Base-by-base conservation (phyloP, 2,888 invertebrate species). In the Macropis europaea region DNA sequence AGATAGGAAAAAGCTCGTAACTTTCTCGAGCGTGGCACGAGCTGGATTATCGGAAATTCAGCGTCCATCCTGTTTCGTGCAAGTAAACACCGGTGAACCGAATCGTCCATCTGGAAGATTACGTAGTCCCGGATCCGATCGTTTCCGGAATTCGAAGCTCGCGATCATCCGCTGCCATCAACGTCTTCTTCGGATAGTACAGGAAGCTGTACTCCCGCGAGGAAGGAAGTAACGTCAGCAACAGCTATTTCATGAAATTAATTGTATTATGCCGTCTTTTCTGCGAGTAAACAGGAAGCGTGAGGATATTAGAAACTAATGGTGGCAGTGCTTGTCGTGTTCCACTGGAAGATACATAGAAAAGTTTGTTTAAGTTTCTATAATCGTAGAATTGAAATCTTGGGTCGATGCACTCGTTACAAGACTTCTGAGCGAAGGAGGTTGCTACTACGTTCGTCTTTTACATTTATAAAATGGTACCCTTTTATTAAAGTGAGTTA, bases 61-160 rank as follows among this genome's bases (percentile, higher is more conserved):
- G 38, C 60, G 50, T 76, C n/a, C 79, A 43, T 68, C 38, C 56
- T 32, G 73, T 54, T 64, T 47, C 47, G 42, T 34, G 64, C 60
- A 42, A 60, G 70, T 79, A 79, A 76, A 79, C 76, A 79, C 42
- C 42, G 62, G 64, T 40, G 63, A 74, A 63, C 43, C 36, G 62
- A 73, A 69, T 80, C 71, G 68, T 76, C 70, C 71, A 63, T 71
- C 62, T 71, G 67, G 68, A 57, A 73, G 81, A 76, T 76, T 77
- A 73, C 63, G 30, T 63, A 57, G 68, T 52, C 57, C 43, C 53
- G 54, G 53, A 63, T 57, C 38, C 47, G 64, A 73, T 73, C 67
- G 75, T 69, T 47, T 50, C 22, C 24, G 67, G 56, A 73, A 81
- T 76, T 66, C 53, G 59, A 60, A 47, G 40, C 52, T 59, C 54